Evolutionary conservation across 2,113 vertebrate species (phyloP), one percentile per base, ranked within the genome.

Genomic region (Cyrtonyx montezumae): DNA sequence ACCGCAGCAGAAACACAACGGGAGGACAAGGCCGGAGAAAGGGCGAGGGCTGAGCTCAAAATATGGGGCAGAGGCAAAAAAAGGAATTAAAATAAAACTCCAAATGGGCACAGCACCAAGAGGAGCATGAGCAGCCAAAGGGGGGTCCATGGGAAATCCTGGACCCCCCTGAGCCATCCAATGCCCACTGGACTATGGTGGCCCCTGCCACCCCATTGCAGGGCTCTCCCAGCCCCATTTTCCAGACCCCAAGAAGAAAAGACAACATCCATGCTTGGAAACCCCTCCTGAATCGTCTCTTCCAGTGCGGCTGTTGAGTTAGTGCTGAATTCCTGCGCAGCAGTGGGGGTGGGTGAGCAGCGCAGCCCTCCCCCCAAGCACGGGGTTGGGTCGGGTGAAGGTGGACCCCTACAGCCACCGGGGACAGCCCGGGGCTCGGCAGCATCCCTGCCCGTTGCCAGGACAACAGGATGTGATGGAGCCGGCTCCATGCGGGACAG

Each of bases 361-460:
- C 11, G 8, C 17, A 28, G 28, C 8, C 28, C 63, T 32, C 4
- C 7, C 55, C 55, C 55, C 68, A 4, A n/a, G 46, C 0, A 4
- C 3, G 0, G 32, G 76, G 34, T 32, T 45, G 6, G 7, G 36
- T 43, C 13, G 7, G 74, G 48, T 1, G 37, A 59, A 74, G 68
- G 63, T 56, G 88, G 62, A 32, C 42, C 70, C 62, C 42, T 1
- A 0, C 8, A 48, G 86, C 59, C 5, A 0, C 49, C 66, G 88
- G 88, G 75, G 48, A 55, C 56, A 1, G 3, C 66, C 13, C 25
- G 0, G 90, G 30, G 43, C 83, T 91, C 61, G 4, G 86, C 80
- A 21, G 79, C 88, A 95, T 94, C 94, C 69, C 58, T 55, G 40
- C 80, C 68, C 13, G 88, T 96, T 95, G 93, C 95, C 91, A 92